Evolutionary conservation across 1,140 invertebrate genomes (phyloP).

Genomic region (Caenorhabditis brenneri): DNA sequence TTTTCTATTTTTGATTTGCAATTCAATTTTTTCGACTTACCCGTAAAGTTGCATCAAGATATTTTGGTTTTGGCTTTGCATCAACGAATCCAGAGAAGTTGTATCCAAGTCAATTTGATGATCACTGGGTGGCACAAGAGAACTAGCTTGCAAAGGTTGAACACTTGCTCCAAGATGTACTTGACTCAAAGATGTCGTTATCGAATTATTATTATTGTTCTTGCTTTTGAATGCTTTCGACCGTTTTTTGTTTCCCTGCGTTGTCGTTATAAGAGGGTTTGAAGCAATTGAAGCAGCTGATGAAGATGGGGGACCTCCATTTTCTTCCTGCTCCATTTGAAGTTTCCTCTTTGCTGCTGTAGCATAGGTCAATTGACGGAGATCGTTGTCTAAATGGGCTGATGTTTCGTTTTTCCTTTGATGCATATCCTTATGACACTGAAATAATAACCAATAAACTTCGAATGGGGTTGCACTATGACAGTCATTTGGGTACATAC

Average conservation of each 20-base stretch:
- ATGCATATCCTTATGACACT: constrained; percentile 71
- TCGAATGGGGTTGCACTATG: neutral
- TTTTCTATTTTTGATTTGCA: too few relatives aligned
- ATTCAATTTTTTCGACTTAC: constrained; percentile 44
- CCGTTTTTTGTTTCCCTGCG: constrained; percentile 11
- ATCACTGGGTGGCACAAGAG: constrained; percentile 51
- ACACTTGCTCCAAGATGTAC: constrained; percentile 30
- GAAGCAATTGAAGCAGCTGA: constrained; percentile 7
- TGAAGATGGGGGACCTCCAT: neutral
- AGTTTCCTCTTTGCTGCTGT: constrained; percentile 67
- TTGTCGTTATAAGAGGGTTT: neutral
- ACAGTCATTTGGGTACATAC: neutral
- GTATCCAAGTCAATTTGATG: constrained; percentile 56
- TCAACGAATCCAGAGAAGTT: constrained; percentile 48
- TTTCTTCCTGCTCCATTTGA: constrained; percentile 44
- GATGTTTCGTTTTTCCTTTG: constrained; percentile 65
- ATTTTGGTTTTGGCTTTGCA: constrained; percentile 53
- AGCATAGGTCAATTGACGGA: constrained; percentile 67
- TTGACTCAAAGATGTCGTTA: neutral
- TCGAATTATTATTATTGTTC: neutral
- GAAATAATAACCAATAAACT: too few relatives aligned
- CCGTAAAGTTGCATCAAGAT: constrained; percentile 54
- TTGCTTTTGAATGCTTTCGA: neutral
- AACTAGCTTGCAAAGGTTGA: neutral
- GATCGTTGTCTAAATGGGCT: constrained; percentile 60